Conservation (phyloP, 2,888 invertebrate genomes). For the Cyaniris semiargus region DNA sequence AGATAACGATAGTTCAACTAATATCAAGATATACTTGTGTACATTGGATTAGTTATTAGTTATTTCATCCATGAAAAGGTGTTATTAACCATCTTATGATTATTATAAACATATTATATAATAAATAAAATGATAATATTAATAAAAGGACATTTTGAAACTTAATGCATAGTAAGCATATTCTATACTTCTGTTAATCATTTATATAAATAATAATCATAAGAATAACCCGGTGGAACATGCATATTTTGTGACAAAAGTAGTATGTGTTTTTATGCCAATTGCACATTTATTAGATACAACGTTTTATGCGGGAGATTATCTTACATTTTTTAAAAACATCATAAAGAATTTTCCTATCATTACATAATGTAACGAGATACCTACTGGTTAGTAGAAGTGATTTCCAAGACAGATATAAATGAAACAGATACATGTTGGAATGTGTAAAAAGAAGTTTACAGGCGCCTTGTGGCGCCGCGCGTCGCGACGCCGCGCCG, state of each 20-base stretch:
- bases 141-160: no score
- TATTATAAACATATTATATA: background rate
- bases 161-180: no score
- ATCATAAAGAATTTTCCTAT: background rate
- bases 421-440: background rate
- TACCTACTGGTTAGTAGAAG: background rate
- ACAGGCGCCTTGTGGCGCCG: constrained; percentile 44
- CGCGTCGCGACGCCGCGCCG: constrained; percentile 64
- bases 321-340: background rate
- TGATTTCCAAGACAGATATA: background rate
- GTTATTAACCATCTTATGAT: background rate
- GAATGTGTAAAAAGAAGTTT: constrained; percentile 40
- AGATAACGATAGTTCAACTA: constrained; percentile 54
- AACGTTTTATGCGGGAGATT: no score
- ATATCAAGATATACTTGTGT: constrained; percentile 33
- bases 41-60: background rate
- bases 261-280: no score
- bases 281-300: no score
- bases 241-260: no score
- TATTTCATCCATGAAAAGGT: background rate
- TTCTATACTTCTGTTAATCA: no score
- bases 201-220: no score
- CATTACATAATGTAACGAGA: background rate
- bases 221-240: no score
- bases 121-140: no score